phyloP scores from a whole-genome alignment of 2,888 invertebrate genomes.

The Apodemia hepburni region DNA sequence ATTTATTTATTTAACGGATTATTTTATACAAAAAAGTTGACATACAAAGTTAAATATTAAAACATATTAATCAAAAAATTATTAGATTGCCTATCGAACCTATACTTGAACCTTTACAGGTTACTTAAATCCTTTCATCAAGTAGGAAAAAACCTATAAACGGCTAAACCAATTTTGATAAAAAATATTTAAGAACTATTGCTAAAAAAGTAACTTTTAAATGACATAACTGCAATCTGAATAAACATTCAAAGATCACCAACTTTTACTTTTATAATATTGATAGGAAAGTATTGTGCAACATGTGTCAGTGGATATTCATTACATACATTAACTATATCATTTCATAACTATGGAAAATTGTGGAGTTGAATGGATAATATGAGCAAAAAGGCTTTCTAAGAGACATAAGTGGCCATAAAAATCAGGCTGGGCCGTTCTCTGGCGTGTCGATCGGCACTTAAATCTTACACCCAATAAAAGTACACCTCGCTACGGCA shows the following conservation, averaged over 20 bases:
- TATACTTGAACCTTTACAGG: no score
- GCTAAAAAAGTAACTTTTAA: no score
- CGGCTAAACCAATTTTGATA: no score
- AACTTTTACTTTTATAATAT: not conserved
- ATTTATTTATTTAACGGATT: no score
- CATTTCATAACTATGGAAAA: slow-evolving; percentile 14
- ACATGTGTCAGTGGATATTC: not conserved
- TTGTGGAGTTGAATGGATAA: slow-evolving; percentile 31
- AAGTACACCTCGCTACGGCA: slow-evolving; percentile 62
- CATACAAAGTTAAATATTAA: no score
- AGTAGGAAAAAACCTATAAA: no score
- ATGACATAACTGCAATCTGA: not conserved
- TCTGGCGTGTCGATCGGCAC: slow-evolving; percentile 70
- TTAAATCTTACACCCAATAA: slow-evolving; percentile 79
- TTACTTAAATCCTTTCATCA: no score
- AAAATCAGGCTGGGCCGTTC: slow-evolving; percentile 61
- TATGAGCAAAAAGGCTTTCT: slow-evolving; percentile 19
- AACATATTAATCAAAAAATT: no score
- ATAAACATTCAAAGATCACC: not conserved
- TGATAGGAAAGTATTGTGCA: not conserved
- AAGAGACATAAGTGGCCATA: slow-evolving; percentile 44
- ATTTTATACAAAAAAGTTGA: no score
- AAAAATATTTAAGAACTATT: no score
- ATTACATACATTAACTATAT: slow-evolving; percentile 6
- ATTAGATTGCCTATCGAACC: no score